Percentiles rank a stretch among this genome's conserved stretches.
These are phyloP conservation scores for Notarius quadriscutis DNA, from an alignment of 2,113 vertebrate species.

Conservation along the genomic window DNA sequence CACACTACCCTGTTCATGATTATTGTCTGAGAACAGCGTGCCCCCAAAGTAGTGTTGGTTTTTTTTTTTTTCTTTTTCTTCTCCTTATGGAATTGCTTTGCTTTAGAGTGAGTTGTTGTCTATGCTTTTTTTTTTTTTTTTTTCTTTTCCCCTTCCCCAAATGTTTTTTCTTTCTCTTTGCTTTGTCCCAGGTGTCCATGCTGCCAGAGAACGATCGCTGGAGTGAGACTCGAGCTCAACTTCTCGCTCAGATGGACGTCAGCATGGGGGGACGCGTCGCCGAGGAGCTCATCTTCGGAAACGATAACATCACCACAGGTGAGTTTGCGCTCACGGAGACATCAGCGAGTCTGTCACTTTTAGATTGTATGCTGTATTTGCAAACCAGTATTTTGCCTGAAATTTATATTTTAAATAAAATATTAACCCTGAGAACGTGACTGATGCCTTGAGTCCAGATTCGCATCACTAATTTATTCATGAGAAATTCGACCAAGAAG, in stretches of 20 bases:
- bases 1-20: neutral
- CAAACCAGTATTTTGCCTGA: neutral
- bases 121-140: neutral
- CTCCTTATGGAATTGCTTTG: neutral
- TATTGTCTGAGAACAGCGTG: neutral
- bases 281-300: slow-evolving; percentile 95
- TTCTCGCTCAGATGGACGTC: slow-evolving; percentile 98
- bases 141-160: neutral
- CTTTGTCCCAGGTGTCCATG: slow-evolving; percentile 82
- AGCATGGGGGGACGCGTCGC: slow-evolving; percentile 96
- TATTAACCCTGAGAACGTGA: too few relatives aligned
- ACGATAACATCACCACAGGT: slow-evolving; percentile 93
- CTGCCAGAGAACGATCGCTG: slow-evolving; percentile 94
- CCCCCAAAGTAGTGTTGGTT: neutral
- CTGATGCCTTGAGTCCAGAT: too few relatives aligned
- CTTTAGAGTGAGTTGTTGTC: neutral
- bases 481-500: too few relatives aligned
- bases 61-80: too few relatives aligned
- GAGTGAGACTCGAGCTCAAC: slow-evolving; percentile 94
- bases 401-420: neutral
- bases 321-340: neutral
- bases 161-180: neutral
- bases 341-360: neutral
- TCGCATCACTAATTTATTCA: too few relatives aligned
- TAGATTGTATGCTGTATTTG: neutral